Conservation (phyloP, 2,113 vertebrate species). For the Myotis yumanensis region DNA sequence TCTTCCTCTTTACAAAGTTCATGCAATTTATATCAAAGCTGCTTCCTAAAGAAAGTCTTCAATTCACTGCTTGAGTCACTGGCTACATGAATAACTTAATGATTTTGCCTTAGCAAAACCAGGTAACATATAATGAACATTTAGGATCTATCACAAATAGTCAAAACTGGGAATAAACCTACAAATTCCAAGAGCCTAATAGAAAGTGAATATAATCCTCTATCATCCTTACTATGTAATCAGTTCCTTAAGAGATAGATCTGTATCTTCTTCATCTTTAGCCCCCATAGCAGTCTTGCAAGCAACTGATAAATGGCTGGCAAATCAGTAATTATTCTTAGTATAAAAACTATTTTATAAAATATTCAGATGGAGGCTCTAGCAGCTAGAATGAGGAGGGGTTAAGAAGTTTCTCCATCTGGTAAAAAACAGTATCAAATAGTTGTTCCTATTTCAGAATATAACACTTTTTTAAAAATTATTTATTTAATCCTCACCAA, state of each 20-base stretch:
- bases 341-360: neutral
- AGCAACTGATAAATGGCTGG: neutral
- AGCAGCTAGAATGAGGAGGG: neutral
- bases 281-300: neutral
- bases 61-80: neutral
- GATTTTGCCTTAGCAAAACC: neutral
- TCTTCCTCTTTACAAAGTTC: slow-evolving; percentile 8
- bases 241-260: neutral
- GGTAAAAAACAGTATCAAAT: neutral
- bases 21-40: neutral
- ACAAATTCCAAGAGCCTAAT: neutral
- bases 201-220: neutral
- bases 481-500: neutral
- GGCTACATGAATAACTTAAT: neutral
- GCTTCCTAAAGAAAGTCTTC: neutral
- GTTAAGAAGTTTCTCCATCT: neutral
- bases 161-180: neutral
- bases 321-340: neutral
- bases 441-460: slow-evolving; percentile 13
- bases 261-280: neutral
- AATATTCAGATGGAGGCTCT: slow-evolving; percentile 9
- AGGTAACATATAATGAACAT: neutral
- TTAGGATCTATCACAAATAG: neutral
- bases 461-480: neutral
- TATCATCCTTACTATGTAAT: neutral